phyloP scores from a whole-genome alignment of 2,797 vertebrate genomes.

The Syngnathus rostellatus region DNA sequence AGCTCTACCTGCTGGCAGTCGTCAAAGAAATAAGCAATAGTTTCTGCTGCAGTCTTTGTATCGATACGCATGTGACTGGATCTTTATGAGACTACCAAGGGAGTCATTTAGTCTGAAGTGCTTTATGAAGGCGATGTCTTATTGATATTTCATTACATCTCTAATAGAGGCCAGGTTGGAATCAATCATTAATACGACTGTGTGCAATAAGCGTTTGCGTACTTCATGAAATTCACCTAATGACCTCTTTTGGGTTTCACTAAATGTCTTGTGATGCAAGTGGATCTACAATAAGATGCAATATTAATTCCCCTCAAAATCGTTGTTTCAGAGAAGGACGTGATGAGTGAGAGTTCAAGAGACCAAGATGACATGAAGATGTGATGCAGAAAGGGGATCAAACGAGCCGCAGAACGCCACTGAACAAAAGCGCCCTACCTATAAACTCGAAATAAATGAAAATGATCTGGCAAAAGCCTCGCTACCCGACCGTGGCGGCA shows the following conservation, averaged over 20 bases:
- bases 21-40: conserved; percentile 6
- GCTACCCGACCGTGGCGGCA: conserved; percentile 11
- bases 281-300: conserved; percentile 43
- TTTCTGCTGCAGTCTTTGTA: conserved; percentile 23
- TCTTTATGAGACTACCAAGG: conserved; percentile 48
- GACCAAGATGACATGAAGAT: too few species aligned
- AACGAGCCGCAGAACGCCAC: conserved; percentile 17
- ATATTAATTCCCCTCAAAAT: conserved; percentile 13
- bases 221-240: conserved; percentile 54
- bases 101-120: conserved; percentile 36
- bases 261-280: conserved; percentile 32
- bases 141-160: conserved; percentile 71
- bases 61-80: conserved; percentile 37
- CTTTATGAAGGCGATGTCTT: conserved; percentile 45
- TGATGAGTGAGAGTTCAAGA: conserved; percentile 10
- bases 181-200: conserved; percentile 62
- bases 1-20: conserved; percentile 56
- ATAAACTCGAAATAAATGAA: conserved; percentile 12
- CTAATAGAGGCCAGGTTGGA: conserved; percentile 61
- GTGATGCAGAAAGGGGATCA: neutral
- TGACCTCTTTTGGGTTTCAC: conserved; percentile 38
- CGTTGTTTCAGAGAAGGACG: conserved; percentile 15
- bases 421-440: conserved; percentile 33
- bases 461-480: conserved; percentile 6
- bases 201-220: conserved; percentile 51